A percentile compares a stretch with the other conserved stretches of the same genome.
Evolutionary conservation across 2,888 invertebrate species (phyloP).

Genomic region (Lochmaea crataegi): DNA sequence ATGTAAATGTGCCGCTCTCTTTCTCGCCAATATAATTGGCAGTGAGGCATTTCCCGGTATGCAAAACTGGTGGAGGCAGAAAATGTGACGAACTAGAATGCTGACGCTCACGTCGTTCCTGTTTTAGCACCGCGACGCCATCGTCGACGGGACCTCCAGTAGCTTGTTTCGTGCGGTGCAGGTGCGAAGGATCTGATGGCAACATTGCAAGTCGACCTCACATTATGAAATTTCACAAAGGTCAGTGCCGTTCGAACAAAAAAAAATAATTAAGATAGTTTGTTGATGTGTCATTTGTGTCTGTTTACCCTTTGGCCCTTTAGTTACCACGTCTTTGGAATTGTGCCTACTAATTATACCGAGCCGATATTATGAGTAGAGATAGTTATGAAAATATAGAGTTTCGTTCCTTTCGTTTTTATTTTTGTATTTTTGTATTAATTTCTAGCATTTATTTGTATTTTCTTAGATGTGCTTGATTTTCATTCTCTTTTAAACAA

Average conservation of each 20-base stretch:
- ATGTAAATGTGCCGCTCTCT: not conserved
- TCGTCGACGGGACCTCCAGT: conserved; percentile 49
- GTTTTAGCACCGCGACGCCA: conserved; percentile 53
- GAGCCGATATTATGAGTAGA: not conserved
- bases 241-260: conserved; percentile 45
- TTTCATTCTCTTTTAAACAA: too few species aligned
- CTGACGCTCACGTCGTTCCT: conserved; percentile 51
- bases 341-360: not conserved
- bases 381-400: not conserved
- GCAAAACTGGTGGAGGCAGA: conserved; percentile 8
- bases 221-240: conserved; percentile 54
- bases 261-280: conserved; percentile 5
- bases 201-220: conserved; percentile 37
- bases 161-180: conserved; percentile 51
- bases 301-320: conserved; percentile 13
- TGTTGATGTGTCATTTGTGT: conserved; percentile 23
- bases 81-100: conserved; percentile 15
- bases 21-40: not conserved
- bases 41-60: conserved; percentile 12
- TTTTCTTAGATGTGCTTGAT: too few species aligned
- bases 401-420: too few species aligned
- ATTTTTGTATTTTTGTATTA: too few species aligned
- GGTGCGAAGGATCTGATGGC: conserved; percentile 45
- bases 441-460: too few species aligned
- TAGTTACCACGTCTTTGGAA: conserved; percentile 12